These are phyloP conservation scores for Myathropa florea DNA, from an alignment of 2,888 invertebrate genomes.

Conservation along the genomic window DNA sequence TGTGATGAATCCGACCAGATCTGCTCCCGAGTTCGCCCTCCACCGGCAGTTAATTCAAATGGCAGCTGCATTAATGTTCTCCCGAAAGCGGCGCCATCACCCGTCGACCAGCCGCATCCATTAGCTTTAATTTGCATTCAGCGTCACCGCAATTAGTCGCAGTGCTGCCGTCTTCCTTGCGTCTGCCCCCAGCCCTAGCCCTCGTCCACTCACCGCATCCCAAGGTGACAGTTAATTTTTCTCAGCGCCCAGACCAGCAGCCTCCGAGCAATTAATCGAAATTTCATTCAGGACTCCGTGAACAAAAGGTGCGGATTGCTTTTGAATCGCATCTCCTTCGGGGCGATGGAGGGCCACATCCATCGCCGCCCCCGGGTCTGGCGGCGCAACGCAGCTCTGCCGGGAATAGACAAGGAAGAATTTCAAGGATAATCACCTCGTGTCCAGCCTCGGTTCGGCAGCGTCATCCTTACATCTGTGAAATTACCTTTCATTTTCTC, in stretches of 20 bases:
- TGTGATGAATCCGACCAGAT: not conserved
- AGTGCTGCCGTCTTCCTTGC: constrained; percentile 22
- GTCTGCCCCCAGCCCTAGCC: constrained; percentile 15
- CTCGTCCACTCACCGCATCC: not conserved
- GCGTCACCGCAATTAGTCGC: constrained; percentile 65
- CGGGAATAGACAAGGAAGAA: constrained; percentile 35
- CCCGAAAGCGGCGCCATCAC: not conserved
- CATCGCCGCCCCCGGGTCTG: not conserved
- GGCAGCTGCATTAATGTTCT: constrained; percentile 32
- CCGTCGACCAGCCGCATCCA: constrained; percentile 26
- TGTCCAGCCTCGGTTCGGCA: constrained; percentile 12
- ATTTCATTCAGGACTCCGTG: constrained; percentile 63
- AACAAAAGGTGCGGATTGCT: constrained; percentile 66
- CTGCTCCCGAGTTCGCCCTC: not conserved
- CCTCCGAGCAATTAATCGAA: constrained; percentile 70
- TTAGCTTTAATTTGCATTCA: constrained; percentile 67
- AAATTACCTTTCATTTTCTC: constrained; percentile 80
- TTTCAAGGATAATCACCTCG: constrained; percentile 56
- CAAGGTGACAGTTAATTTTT: constrained; percentile 70
- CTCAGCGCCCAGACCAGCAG: constrained; percentile 28
- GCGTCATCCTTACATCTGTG: constrained; percentile 72
- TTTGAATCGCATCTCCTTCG: constrained; percentile 53
- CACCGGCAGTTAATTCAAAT: constrained; percentile 61
- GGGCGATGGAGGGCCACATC: too few relatives aligned
- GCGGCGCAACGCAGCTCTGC: not conserved